These are phyloP conservation scores for cat (Felis catus) DNA, from an alignment of 2,113 vertebrate genomes.

Conservation along the genomic window DNA sequence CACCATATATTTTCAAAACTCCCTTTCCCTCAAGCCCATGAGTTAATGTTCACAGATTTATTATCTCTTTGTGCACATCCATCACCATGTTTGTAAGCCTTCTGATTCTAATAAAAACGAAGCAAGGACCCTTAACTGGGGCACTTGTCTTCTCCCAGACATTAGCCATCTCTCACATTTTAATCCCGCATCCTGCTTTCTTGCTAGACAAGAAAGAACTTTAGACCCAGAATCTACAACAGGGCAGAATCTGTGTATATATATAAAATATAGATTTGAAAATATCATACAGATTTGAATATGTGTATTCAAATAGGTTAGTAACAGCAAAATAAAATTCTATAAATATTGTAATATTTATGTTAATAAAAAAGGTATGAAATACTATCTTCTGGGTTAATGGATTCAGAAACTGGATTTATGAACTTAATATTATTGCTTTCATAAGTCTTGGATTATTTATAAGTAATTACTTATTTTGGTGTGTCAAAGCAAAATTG, in stretches of 20 bases:
- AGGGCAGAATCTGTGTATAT: background rate
- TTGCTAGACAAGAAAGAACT: too few species aligned
- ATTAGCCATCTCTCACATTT: too few species aligned
- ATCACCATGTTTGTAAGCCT: too few species aligned
- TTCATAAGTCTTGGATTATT: background rate
- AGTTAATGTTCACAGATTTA: too few species aligned
- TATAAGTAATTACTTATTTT: background rate
- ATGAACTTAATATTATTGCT: background rate
- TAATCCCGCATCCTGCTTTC: too few species aligned
- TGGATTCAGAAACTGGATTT: background rate
- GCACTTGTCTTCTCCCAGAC: too few species aligned
- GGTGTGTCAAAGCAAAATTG: background rate
- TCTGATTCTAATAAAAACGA: too few species aligned
- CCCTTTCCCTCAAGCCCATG: too few species aligned
- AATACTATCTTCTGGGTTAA: background rate
- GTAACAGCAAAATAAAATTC: background rate
- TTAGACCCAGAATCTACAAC: too few species aligned
- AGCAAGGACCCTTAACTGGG: too few species aligned
- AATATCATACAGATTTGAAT: background rate
- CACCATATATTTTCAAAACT: too few species aligned
- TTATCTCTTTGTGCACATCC: too few species aligned
- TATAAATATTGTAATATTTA: background rate
- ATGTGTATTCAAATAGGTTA: background rate
- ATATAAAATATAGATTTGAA: background rate
- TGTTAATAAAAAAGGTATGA: background rate